These are phyloP conservation scores for Platanista minor DNA, from an alignment of 2,113 vertebrate genomes.

Conservation along the genomic window DNA sequence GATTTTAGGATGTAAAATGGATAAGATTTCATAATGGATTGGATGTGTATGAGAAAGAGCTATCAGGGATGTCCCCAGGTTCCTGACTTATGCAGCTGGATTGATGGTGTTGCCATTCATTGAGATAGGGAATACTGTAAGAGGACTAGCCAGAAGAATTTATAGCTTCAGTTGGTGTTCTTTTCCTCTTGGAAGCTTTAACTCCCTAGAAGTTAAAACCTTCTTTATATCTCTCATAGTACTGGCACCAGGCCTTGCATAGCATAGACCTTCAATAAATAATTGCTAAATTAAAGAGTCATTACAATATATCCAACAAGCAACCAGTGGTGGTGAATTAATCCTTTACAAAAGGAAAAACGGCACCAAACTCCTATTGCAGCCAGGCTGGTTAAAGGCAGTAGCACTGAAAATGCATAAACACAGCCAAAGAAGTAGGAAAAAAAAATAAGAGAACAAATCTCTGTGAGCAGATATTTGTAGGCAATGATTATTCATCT, in stretches of 20 bases:
- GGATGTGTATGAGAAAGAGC: neutral
- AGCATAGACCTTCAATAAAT: neutral
- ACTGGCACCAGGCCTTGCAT: neutral
- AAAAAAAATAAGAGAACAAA: neutral
- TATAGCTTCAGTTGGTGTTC: neutral
- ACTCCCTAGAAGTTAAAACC: neutral
- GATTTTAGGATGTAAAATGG: neutral
- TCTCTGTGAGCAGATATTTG: neutral
- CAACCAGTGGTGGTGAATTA: neutral
- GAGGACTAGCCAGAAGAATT: neutral
- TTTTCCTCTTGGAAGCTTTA: neutral
- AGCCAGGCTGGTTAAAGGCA: neutral
- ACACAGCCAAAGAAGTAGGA: neutral
- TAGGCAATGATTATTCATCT: conserved; percentile 46
- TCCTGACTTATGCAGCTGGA: neutral
- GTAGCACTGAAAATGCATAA: neutral
- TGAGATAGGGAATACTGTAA: neutral
- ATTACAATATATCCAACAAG: neutral
- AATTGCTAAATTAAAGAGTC: neutral
- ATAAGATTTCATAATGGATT: neutral
- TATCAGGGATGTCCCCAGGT: neutral
- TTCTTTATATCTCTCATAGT: neutral
- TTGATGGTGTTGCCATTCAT: neutral
- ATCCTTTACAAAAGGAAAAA: neutral
- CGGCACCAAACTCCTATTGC: neutral